Base-by-base conservation (phyloP, 1,140 invertebrate species). In the Solen grandis region DNA sequence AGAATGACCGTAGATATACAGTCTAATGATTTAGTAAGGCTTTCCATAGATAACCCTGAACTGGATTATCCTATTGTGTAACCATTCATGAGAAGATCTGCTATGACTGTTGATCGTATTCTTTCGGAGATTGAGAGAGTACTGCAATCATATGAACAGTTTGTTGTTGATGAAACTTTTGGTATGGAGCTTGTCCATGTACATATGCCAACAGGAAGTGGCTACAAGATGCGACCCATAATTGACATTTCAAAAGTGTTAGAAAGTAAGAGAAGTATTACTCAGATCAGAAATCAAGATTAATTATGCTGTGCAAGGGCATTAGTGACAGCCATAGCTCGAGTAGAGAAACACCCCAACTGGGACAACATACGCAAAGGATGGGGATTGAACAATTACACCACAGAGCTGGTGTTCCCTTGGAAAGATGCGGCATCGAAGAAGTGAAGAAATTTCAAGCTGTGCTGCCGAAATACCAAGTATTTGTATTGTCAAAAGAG, bases 291-390 rank as follows among this genome's bases (percentile, higher is more conserved):
- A 38, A 73, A 73, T 25, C 14, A 36, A 36, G 54, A 73, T 36
- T 10, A 57, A 16, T 57, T 70, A 50, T 54, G 38, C 36, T 70
- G 38, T 22, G 46, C 68, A 36, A 5, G 68, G 5, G 46, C 68
- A 8, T 8, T 70, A 2, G 68, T 70, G 25, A 54, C 46, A 4
- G n/a, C n/a, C n/a, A n/a, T n/a, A n/a, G n/a, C n/a, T n/a, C n/a
- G n/a, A n/a, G n/a, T n/a, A n/a, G n/a, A 73, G 33, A 73, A 73
- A 19, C 50, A 73, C 46, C 50, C 50, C n/a, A 10, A 54, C 33
- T 55, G 50, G 66, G 55, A 70, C n/a, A 55, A 25, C 22, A 70
- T 70, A 52, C 22, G 66, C 2, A 8, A 33, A 36, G 41, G 31
- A 8, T n/a, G 5, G 16, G 35, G 27, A 19, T 13, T 50, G 8